Evolutionary conservation across 2,113 vertebrate species (phyloP), one percentile per base, ranked within the genome.

Genomic region (Amazona guildingii): DNA sequence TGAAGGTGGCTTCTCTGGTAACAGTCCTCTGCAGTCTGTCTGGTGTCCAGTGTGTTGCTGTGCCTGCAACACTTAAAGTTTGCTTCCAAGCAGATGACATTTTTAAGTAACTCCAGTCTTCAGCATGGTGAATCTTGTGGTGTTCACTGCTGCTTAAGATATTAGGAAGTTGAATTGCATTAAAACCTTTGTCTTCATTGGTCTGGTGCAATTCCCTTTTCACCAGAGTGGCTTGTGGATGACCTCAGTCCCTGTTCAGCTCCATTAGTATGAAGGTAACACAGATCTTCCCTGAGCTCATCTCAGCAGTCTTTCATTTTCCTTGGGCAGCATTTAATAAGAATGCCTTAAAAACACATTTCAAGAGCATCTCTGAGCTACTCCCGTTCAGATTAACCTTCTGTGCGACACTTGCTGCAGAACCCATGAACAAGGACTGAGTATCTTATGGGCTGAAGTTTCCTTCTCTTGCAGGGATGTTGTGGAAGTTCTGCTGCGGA

Each of bases 401-500:
- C 24, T 57, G 27, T 85, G 12, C 41, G 80, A 17, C 10, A 2
- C 49, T 70, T 61, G 19, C 62, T 78, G 87, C 59, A 70, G 73
- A 55, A 14, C 63, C 91, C 46, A 55, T 59, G 88, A 54, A 7
- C 41, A 14, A 23, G 33, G 51, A 3, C 61, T 28, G 75, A 51
- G 2, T 46, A 4, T 51, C 55, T 75, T 20, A 41, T 0, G 13
- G 49, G 63, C 79, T 55, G 19, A 2, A 16, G 39, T 39, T 67
- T 39, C 74, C 85, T 97, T 98, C 92, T 77, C 84, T 92, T 84
- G 64, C 98, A 99, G 99, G 94, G 99, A 99, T 24, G 99, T 99
- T 82, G 99, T 99, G 88, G 99, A 99, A 95, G 98, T 98, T 93
- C 98, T 99, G 86, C 98, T 99, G 93, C 98, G 99, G 93, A 99